Base-by-base conservation (phyloP, 2,113 vertebrate genomes). In the Ophthalmolycus amberensis region DNA sequence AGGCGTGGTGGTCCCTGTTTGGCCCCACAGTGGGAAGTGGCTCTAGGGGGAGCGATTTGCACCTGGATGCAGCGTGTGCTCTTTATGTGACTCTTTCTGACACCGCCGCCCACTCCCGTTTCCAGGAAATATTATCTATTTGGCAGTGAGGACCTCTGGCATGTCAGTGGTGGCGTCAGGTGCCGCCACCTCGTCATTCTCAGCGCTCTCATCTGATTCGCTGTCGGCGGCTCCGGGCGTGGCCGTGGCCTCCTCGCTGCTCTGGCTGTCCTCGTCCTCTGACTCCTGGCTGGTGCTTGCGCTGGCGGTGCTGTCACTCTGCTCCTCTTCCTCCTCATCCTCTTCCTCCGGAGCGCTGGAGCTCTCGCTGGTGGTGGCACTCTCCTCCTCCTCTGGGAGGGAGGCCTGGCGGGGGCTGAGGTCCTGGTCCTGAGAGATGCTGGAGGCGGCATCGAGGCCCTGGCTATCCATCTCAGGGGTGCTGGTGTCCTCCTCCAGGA, bases 391-490 rank as follows among this genome's bases (percentile, higher is more conserved):
- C 3, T 64, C 81, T 2, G 90, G 86, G 0, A 88, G 20, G 9
- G 76, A 15, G 3, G 87, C 88, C 84, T 94, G 90, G 40, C 89
- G 89, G 50, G 18, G 27, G 18, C 20, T 83, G 27, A 60, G 1
- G 1, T 91, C 84, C 42, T 82, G 88, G 56, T 88, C 86, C 50
- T 85, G 85, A 42, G 90, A 14, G 59, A 42, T 62, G 4, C 85
- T 83, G 1, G 79, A 90, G 42, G 91, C 80, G 7, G 76, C 3
- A 2, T 94, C 95, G 42, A 95, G 66, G 34, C 90, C 90, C 83
- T 95, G 94, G 89, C 71, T 92, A 68, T 95, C 92, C 68, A 93
- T 84, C 40, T 95, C 95, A 0, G 95, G 94, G 58, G 94, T 95
- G 92, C 95, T 96, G 69, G 91, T 93, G 88, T 94, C 93, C 76